A percentile compares a stretch with the other conserved stretches of the same genome.
These are phyloP conservation scores for Hemaris fuciformis DNA, from an alignment of 2,888 invertebrate genomes.

Conservation along the genomic window DNA sequence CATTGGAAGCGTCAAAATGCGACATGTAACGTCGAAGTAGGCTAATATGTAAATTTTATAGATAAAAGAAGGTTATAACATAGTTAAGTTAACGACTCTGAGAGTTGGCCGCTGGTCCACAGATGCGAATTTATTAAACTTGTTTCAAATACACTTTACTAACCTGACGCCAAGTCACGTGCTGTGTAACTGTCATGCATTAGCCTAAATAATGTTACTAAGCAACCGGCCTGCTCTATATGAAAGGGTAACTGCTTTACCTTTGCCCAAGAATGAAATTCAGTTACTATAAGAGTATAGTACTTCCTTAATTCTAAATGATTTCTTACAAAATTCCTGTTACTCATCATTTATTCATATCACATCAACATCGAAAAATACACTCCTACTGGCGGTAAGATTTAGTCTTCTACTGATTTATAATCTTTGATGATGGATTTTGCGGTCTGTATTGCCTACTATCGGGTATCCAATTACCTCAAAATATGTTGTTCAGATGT, in stretches of 20 bases:
- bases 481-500: too few relatives aligned
- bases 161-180: slow-evolving; percentile 17
- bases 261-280: not conserved
- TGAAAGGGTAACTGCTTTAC: not conserved
- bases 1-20: slow-evolving; percentile 57
- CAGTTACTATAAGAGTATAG: not conserved
- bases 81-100: slow-evolving; percentile 53
- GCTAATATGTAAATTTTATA: slow-evolving; percentile 60
- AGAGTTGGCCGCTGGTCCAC: slow-evolving; percentile 31
- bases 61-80: slow-evolving; percentile 66
- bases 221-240: not conserved
- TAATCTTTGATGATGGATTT: too few relatives aligned
- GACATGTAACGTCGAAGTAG: slow-evolving; percentile 50
- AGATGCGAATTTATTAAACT: slow-evolving; percentile 30
- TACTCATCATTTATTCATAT: too few relatives aligned
- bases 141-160: slow-evolving; percentile 21
- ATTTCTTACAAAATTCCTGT: not conserved
- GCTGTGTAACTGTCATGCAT: not conserved
- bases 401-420: too few relatives aligned
- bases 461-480: too few relatives aligned
- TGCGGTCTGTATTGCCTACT: too few relatives aligned
- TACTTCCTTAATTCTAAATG: not conserved
- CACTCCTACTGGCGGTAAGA: too few relatives aligned
- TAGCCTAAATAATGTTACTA: not conserved
- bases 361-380: too few relatives aligned